A percentile compares a stretch with the other conserved stretches of the same genome.
Evolutionary conservation across 2,113 vertebrate genomes (phyloP).

Genomic region (Oostethus manadensis): DNA sequence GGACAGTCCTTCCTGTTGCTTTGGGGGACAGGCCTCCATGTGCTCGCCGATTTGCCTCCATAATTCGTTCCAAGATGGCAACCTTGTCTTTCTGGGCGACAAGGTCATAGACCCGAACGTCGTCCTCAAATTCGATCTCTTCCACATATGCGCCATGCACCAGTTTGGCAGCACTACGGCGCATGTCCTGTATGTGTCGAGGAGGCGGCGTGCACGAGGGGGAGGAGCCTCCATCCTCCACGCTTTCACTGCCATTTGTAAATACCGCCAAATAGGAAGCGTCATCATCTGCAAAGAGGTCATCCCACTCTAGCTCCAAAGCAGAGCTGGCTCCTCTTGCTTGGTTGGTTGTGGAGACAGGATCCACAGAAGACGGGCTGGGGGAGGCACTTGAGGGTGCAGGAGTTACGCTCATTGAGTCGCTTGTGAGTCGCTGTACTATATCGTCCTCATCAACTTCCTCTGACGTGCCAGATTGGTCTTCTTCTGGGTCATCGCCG

Average conservation of each 20-base stretch:
- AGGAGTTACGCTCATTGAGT: slow-evolving; percentile 27
- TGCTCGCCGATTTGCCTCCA: slow-evolving; percentile 3
- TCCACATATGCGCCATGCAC: slow-evolving; percentile 85
- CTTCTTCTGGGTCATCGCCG: slow-evolving; percentile 75
- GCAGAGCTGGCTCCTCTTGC: slow-evolving; percentile 58
- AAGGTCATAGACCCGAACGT: slow-evolving; percentile 86
- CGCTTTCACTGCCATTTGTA: neutral
- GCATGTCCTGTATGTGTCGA: slow-evolving; percentile 89
- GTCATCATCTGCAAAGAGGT: slow-evolving; percentile 80
- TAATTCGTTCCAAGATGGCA: slow-evolving; percentile 36
- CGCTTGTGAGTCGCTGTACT: slow-evolving; percentile 13
- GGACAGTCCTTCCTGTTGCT: slow-evolving; percentile 29
- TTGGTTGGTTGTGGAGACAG: slow-evolving; percentile 55
- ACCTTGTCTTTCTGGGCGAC: slow-evolving; percentile 83
- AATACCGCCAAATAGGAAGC: neutral
- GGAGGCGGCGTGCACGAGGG: slow-evolving; percentile 76
- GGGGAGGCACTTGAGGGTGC: slow-evolving; percentile 22
- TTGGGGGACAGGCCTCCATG: neutral
- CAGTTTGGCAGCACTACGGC: slow-evolving; percentile 80
- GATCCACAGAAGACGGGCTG: slow-evolving; percentile 31
- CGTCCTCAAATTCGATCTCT: slow-evolving; percentile 89
- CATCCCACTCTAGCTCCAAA: slow-evolving; percentile 88
- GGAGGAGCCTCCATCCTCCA: neutral
- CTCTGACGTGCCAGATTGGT: slow-evolving; percentile 48
- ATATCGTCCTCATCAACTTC: slow-evolving; percentile 44